A percentile compares a stretch with the other conserved stretches of the same genome.
Conservation (phyloP, 2,888 invertebrate genomes). For the Papilio protenor region DNA sequence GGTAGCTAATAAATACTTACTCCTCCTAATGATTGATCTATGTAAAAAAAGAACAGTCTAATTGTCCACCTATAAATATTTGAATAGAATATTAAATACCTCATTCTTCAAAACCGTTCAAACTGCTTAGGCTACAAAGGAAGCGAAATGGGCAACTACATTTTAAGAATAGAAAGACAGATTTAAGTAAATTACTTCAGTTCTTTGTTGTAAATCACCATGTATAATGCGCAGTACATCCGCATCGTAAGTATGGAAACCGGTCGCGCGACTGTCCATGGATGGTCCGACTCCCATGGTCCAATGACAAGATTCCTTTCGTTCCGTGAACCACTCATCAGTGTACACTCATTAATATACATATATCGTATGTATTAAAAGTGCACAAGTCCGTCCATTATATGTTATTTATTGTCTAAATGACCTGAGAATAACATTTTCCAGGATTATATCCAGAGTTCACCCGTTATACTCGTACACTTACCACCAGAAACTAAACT, state of each 20-base stretch:
- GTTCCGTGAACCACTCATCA: not conserved
- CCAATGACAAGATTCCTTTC: slow-evolving; percentile 15
- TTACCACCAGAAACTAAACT: not conserved
- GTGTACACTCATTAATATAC: not conserved
- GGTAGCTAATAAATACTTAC: too few relatives aligned
- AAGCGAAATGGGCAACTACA: not conserved
- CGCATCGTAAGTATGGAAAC: not conserved
- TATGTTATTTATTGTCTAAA: not conserved
- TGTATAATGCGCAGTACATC: not conserved
- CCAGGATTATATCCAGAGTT: not conserved
- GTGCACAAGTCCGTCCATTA: not conserved
- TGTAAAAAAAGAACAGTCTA: not conserved
- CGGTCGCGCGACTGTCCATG: not conserved
- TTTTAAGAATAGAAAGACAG: not conserved
- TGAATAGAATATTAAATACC: not conserved
- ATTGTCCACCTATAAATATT: not conserved
- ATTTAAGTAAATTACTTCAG: not conserved
- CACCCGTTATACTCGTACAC: not conserved
- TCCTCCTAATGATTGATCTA: not conserved
- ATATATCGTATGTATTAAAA: not conserved
- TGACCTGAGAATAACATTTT: not conserved
- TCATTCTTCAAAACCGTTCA: not conserved
- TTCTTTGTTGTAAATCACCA: not conserved
- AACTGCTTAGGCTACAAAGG: not conserved
- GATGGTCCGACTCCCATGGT: slow-evolving; percentile 14